A percentile compares a stretch with the other conserved stretches of the same genome.
Conservation (phyloP, 2,113 vertebrate genomes). For the human region GRCh38 chrX:8408501-8409000, state of each 20-base stretch:
- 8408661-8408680: background rate
- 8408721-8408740: background rate
- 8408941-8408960: background rate
- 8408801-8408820: background rate
- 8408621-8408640: background rate
- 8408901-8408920: background rate
- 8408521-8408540: background rate
- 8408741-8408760: background rate
- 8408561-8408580: background rate
- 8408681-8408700: background rate
- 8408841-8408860: fast-evolving
- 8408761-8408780: background rate
- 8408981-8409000: fast-evolving
- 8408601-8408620: background rate
- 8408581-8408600: background rate
- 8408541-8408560: background rate
- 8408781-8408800: background rate
- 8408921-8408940: background rate
- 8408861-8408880: too few species aligned
- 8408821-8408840: too few species aligned
- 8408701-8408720: background rate
- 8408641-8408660: background rate
- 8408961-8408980: too few species aligned
- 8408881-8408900: background rate
- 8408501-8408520: background rate